Evolutionary conservation across 2,888 invertebrate genomes (phyloP), one percentile per base, ranked within the genome.

Genomic region (Tenthredo livida): DNA sequence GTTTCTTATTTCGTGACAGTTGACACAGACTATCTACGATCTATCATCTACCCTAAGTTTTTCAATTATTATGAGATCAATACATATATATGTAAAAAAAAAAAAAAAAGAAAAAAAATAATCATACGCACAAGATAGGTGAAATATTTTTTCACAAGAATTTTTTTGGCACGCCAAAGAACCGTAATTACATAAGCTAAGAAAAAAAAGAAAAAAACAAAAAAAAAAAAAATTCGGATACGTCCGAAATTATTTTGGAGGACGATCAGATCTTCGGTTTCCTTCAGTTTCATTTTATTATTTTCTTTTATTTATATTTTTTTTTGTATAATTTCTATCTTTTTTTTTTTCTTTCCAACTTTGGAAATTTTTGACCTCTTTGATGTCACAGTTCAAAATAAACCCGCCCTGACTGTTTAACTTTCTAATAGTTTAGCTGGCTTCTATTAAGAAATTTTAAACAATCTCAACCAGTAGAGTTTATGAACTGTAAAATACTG

Each of bases 351-450:
- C 1, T 7, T 29, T 54, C 33, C 54, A 77, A 75, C 21, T 29
- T 80, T 61, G 12, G 40, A 37, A 80, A 61, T 12, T 61, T 61
- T 40, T 61, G 80, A 80, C 80, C 40, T 21, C 37, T 43, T 58
- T 58, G 80, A 78, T 58, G 58, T 37, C 10, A 29, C 25, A 61
- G 61, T 25, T 25, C 12, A 12, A 25, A 21, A 61, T 21, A 2
- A 33, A 40, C 1, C 47, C 10, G 25, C 1, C 47, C 10, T n/a
- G 37, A 43, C 25, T 80, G 65, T 80, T 40, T 80, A 80, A 58
- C 4, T 80, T 80, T 80, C 61, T 80, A 65, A 65, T 80, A 80
- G 40, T 40, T 40, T 40, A 61, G 80, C 80, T 12, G 80, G 80
- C 61, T 61, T 43, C 80, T 80, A 61, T 77, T 29, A 10, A 47